Conservation (phyloP, 2,113 vertebrate genomes). For the Rhegmatorhina hoffmannsi region DNA sequence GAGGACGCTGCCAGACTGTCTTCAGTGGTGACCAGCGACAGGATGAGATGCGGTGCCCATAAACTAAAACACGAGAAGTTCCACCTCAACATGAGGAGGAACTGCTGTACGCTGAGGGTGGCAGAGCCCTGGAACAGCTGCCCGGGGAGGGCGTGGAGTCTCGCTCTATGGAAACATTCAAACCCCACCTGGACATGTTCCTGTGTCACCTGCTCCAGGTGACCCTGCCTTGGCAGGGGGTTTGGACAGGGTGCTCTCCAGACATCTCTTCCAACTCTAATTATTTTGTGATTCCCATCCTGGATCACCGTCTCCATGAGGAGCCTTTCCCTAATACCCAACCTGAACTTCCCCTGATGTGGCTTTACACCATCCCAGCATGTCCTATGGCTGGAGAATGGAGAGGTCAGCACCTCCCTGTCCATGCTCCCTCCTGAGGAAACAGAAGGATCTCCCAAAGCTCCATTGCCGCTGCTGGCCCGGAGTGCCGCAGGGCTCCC, state of each 20-base stretch:
- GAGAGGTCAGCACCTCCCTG: neutral
- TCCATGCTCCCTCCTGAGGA: too few species aligned
- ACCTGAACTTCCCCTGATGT: neutral
- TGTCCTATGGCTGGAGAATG: neutral
- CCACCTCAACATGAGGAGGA: neutral
- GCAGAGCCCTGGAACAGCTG: neutral
- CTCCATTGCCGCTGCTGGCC: too few species aligned
- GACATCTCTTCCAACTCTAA: neutral
- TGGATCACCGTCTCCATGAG: accelerated
- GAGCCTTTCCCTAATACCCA: neutral
- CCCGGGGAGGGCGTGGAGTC: neutral
- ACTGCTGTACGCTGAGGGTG: neutral
- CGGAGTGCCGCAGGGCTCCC: accelerated
- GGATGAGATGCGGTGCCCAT: too few species aligned
- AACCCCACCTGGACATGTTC: accelerated
- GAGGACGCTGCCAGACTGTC: accelerated
- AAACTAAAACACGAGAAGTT: neutral
- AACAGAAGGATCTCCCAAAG: neutral
- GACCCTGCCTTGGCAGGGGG: too few species aligned
- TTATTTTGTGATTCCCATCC: neutral
- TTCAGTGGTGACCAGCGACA: too few species aligned
- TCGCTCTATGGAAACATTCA: accelerated
- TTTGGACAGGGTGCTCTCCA: neutral
- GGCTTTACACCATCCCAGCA: accelerated
- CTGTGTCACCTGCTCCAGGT: neutral